Percentiles rank a stretch among this genome's conserved stretches.
These are phyloP conservation scores for Empidonax alnorum DNA, from an alignment of 2,113 vertebrate species.

Conservation along the genomic window DNA sequence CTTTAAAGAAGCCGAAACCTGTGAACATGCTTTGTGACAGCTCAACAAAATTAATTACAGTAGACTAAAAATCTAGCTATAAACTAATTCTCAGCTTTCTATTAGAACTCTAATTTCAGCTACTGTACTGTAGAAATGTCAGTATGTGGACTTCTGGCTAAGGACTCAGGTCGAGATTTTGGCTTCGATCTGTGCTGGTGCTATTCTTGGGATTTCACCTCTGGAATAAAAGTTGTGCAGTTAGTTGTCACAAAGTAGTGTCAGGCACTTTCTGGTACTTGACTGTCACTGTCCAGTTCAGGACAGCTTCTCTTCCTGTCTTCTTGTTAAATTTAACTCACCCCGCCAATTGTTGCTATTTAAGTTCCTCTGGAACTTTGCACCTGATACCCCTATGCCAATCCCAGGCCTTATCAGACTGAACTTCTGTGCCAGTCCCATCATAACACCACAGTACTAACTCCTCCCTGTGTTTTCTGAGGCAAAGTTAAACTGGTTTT, in stretches of 20 bases:
- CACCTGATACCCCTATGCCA: accelerated
- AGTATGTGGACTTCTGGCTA: not conserved
- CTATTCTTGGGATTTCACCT: not conserved
- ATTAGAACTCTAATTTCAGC: not conserved
- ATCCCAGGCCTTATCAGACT: not conserved
- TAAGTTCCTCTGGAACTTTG: not conserved
- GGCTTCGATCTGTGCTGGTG: accelerated
- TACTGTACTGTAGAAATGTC: not conserved
- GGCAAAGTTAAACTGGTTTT: not conserved
- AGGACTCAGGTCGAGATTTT: not conserved
- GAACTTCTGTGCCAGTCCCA: not conserved
- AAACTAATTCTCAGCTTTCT: not conserved
- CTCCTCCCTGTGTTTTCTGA: not conserved
- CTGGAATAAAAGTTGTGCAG: not conserved
- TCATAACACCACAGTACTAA: not conserved
- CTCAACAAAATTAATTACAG: not conserved
- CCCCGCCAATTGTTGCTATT: not conserved
- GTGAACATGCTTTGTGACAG: not conserved
- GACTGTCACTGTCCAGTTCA: not conserved
- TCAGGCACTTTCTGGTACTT: not conserved
- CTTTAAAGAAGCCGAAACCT: not conserved
- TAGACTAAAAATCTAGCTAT: not conserved
- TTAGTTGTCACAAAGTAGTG: not conserved
- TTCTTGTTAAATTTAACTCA: not conserved
- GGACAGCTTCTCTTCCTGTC: not conserved